Evolutionary conservation across 1,140 invertebrate genomes (phyloP).

Genomic region (Sminthurinus signatus): DNA sequence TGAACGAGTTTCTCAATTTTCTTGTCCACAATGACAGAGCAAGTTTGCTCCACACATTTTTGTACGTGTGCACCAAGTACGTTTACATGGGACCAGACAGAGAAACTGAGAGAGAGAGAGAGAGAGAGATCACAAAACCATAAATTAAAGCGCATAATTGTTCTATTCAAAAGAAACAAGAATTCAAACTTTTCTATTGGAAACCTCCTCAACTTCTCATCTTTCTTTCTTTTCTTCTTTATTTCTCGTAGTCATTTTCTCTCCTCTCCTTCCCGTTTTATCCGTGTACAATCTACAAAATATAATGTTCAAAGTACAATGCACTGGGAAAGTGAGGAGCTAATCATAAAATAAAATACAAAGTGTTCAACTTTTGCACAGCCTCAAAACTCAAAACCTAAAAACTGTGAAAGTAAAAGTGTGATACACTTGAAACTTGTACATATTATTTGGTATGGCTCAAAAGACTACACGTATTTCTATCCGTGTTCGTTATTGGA

Average conservation of each 20-base stretch:
- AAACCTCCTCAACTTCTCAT: slow-evolving; percentile 1
- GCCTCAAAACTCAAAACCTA: no score
- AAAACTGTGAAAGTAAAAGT: no score
- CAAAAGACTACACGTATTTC: no score
- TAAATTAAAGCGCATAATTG: slow-evolving; percentile 20
- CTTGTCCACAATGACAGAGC: slow-evolving; percentile 4
- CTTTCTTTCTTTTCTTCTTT: not conserved
- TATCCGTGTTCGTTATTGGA: no score
- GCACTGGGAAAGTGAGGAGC: not conserved
- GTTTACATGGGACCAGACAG: not conserved
- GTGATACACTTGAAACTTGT: no score
- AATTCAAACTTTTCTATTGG: slow-evolving; percentile 8
- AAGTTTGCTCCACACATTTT: no score
- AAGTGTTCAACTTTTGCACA: no score
- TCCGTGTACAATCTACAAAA: not conserved
- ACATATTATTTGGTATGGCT: no score
- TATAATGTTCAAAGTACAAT: no score
- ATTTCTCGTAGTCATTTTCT: not conserved
- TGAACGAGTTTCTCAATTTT: slow-evolving; percentile 10
- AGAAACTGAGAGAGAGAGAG: not conserved
- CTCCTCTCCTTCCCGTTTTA: not conserved
- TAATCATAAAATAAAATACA: slow-evolving; percentile 8
- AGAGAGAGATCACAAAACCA: slow-evolving; percentile 17
- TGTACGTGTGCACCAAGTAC: no score
- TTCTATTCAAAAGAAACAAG: slow-evolving; percentile 2